phyloP scores from a whole-genome alignment of 2,797 vertebrate species.

The Oophaga sylvatica region DNA sequence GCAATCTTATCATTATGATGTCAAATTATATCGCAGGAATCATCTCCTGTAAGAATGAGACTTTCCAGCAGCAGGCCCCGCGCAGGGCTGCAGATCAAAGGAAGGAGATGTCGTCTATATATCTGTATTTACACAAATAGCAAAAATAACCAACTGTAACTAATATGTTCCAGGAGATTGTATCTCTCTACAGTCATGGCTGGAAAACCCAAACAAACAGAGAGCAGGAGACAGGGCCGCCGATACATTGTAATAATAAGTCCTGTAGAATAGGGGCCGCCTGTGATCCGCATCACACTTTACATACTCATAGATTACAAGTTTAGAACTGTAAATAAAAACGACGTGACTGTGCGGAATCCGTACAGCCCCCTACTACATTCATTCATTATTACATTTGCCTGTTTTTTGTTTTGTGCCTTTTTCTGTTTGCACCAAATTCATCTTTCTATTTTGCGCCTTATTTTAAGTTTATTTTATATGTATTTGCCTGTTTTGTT shows the following conservation, averaged over 20 bases:
- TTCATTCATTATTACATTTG: no score
- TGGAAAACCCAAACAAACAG: constrained; percentile 1
- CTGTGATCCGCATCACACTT: not conserved
- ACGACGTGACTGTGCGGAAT: no score
- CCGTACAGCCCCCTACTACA: no score
- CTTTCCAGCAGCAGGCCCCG: constrained; percentile 28
- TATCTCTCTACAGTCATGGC: not conserved
- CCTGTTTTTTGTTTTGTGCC: no score
- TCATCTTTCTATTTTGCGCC: no score
- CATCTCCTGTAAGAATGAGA: constrained; percentile 42
- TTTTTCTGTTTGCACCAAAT: no score
- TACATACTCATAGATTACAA: not conserved
- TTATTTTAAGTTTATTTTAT: no score
- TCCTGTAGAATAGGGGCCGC: not conserved
- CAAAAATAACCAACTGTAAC: not conserved
- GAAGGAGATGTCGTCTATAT: not conserved
- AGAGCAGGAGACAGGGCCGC: not conserved
- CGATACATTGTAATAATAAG: not conserved
- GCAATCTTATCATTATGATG: constrained; percentile 62
- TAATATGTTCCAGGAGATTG: not conserved
- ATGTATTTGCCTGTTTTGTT: no score
- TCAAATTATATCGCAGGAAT: constrained; percentile 58
- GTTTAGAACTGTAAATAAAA: no score
- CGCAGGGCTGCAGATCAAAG: not conserved
- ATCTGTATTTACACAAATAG: not conserved